Percentiles rank a stretch among this genome's conserved stretches.
Conservation (phyloP, 37 sponge, comb jelly and placozoan species). For the Haliclona indistincta region DNA sequence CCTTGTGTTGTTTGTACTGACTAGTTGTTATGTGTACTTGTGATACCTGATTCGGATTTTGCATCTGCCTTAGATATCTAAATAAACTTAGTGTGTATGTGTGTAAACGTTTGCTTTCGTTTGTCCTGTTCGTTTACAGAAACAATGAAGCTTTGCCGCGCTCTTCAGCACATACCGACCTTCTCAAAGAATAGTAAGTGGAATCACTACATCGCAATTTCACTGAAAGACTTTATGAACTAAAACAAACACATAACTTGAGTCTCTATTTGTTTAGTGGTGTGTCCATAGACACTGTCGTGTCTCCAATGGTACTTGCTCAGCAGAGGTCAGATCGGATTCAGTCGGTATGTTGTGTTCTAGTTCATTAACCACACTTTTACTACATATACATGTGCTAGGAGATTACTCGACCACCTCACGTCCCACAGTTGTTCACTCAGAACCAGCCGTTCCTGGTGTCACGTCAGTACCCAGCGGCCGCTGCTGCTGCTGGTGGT, state of each 20-base stretch:
- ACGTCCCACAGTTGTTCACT: constrained; percentile 25
- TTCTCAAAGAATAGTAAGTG: constrained; percentile 66
- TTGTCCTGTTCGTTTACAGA: background rate
- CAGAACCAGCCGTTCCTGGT: constrained; percentile 1
- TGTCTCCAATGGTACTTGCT: constrained; percentile 53
- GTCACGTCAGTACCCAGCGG: too few relatives aligned
- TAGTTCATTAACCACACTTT: background rate
- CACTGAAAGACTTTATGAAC: background rate
- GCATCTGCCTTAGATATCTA: background rate
- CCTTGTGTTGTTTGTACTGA: constrained; percentile 1
- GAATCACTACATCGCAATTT: background rate
- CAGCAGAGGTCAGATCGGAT: constrained; percentile 66
- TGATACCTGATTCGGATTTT: background rate
- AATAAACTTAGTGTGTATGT: background rate
- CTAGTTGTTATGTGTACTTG: background rate
- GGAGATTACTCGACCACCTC: constrained; percentile 23
- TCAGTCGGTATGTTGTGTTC: constrained; percentile 41
- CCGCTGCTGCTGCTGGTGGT: background rate
- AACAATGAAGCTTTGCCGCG: constrained; percentile 24
- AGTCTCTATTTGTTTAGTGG: constrained; percentile 33
- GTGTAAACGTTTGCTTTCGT: background rate
- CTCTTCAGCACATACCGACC: constrained; percentile 57
- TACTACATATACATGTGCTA: constrained; percentile 4
- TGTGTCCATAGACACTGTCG: constrained; percentile 31
- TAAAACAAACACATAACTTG: background rate